Conservation (phyloP, 2,797 vertebrate species). For the Cuculus canorus region DNA sequence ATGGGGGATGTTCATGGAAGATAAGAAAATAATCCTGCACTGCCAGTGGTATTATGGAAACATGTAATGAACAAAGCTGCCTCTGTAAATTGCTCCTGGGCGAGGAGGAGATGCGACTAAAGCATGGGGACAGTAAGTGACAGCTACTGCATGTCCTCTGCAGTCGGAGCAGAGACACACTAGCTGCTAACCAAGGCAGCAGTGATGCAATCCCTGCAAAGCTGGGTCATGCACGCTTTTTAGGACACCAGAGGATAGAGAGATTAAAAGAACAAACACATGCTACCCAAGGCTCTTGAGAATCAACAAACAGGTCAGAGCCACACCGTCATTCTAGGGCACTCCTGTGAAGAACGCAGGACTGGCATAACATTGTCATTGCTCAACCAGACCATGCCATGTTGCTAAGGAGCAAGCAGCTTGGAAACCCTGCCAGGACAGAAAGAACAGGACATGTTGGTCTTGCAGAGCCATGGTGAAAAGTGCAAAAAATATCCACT, state of each 20-base stretch:
- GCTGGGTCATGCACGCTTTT: conserved; percentile 3
- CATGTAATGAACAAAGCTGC: neutral
- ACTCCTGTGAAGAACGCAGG: neutral
- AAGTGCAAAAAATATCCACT: neutral
- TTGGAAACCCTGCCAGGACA: neutral
- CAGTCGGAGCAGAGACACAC: fast-evolving
- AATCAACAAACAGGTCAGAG: neutral
- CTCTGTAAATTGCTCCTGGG: neutral
- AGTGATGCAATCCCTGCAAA: conserved; percentile 19
- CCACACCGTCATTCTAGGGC: neutral
- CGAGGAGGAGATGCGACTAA: neutral
- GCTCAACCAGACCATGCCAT: neutral
- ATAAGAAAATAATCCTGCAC: neutral
- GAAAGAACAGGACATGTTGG: neutral
- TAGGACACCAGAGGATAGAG: neutral
- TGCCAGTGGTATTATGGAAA: neutral
- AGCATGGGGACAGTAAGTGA: neutral
- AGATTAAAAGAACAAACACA: neutral
- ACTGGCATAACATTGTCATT: neutral
- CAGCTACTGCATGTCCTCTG: neutral
- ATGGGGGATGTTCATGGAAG: neutral
- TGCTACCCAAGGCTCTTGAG: neutral
- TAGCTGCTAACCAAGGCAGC: neutral
- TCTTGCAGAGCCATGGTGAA: neutral
- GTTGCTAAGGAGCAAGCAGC: neutral